Conservation (phyloP, 1,140 invertebrate genomes). For the Leptonema lineaticorne region DNA sequence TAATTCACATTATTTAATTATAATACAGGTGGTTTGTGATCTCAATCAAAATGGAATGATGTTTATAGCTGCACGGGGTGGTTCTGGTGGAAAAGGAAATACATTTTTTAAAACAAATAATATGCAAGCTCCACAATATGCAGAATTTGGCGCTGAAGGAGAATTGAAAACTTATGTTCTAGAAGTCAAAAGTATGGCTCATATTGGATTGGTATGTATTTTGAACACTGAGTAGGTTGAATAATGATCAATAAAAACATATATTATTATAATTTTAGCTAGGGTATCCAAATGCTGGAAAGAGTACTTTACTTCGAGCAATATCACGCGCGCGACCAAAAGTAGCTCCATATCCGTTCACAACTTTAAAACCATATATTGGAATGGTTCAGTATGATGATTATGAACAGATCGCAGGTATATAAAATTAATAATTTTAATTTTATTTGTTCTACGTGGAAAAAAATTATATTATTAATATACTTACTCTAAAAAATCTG, state of each 20-base stretch:
- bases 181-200: slow-evolving; percentile 91
- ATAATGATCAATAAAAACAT: background rate
- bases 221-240: background rate
- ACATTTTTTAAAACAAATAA: slow-evolving; percentile 83
- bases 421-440: no score
- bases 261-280: slow-evolving; percentile 58
- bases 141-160: slow-evolving; percentile 85
- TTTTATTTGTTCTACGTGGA: no score
- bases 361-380: slow-evolving; percentile 89
- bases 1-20: no score
- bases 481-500: background rate
- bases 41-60: slow-evolving; percentile 70
- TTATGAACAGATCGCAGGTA: slow-evolving; percentile 80
- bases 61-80: slow-evolving; percentile 92
- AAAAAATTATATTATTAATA: slow-evolving; percentile 15
- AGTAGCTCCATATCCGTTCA: slow-evolving; percentile 95
- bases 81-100: slow-evolving; percentile 94
- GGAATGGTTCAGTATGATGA: slow-evolving; percentile 90
- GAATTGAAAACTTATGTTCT: slow-evolving; percentile 73
- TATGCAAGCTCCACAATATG: slow-evolving; percentile 80
- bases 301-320: slow-evolving; percentile 89
- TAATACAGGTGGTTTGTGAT: slow-evolving; percentile 49
- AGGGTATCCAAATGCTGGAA: slow-evolving; percentile 96
- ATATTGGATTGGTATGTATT: slow-evolving; percentile 78
- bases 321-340: slow-evolving; percentile 90